These are phyloP conservation scores for Incurvaria masculella DNA, from an alignment of 2,888 invertebrate species.

Conservation along the genomic window DNA sequence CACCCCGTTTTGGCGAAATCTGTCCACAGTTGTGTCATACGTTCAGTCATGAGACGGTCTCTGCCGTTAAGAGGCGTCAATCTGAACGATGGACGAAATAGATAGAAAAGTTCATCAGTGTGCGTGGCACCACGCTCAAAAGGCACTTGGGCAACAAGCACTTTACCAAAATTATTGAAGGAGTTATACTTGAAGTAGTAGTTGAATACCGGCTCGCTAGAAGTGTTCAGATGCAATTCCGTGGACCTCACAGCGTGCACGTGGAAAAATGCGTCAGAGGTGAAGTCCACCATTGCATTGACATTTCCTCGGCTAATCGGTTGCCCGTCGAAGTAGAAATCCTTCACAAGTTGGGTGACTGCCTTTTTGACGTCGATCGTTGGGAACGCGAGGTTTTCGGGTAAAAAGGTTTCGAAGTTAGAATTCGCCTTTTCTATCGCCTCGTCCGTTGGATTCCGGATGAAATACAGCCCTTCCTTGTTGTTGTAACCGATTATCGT, in stretches of 20 bases:
- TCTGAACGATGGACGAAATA: conserved; percentile 30
- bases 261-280: conserved; percentile 39
- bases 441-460: conserved; percentile 28
- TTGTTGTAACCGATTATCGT: conserved; percentile 33
- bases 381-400: conserved; percentile 37
- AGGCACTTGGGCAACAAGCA: conserved; percentile 23
- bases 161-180: conserved; percentile 32
- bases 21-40: background rate
- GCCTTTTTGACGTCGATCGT: conserved; percentile 24
- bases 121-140: conserved; percentile 30
- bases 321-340: conserved; percentile 31
- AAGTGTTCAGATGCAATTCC: conserved; percentile 26
- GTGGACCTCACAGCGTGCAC: conserved; percentile 30
- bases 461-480: conserved; percentile 38
- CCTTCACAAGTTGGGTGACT: conserved; percentile 29
- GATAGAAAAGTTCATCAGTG: conserved; percentile 41
- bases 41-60: background rate
- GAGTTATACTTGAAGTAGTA: conserved; percentile 41
- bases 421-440: conserved; percentile 29
- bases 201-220: conserved; percentile 32
- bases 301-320: conserved; percentile 22
- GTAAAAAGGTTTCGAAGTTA: conserved; percentile 32
- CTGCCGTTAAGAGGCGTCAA: background rate
- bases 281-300: conserved; percentile 27
- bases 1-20: background rate